Evolutionary conservation across 1,140 invertebrate species (phyloP), one percentile per base, ranked within the genome.

Genomic region (Augochlora pura): DNA sequence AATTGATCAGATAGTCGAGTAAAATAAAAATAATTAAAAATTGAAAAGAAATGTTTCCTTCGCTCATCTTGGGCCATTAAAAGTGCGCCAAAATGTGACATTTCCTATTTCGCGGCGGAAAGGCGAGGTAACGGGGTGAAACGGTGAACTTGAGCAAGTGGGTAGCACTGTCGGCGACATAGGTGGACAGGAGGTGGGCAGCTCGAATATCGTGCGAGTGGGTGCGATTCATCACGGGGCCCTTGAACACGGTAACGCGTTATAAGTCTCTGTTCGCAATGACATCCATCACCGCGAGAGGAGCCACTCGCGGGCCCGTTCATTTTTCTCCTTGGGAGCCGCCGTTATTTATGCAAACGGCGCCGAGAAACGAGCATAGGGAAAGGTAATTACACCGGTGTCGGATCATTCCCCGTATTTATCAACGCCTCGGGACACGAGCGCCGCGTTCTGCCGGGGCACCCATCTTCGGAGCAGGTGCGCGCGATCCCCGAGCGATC

Each of bases 181-280:
- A 86, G 73, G 78, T 79, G 76, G 74, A 66, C 76, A 84, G 81
- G 82, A 82, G 32, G 82, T 81, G 84, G 82, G 81, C 49, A 80
- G 71, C 23, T 67, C 57, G 73, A 38, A 67, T 57, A 83, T 72
- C 77, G 84, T 64, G 57, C 83, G 49, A 74, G 82, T 78, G 77
- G 75, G 78, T 83, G 84, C 84, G 70, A 86, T 87, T 76, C 84
- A 82, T 86, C 87, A 86, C 66, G 57, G 25, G 42, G 46, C 42
- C 69, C 63, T 75, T 80, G 54, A 84, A 81, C 82, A 65, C 23
- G 72, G 77, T 74, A 71, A 78, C 77, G 65, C 74, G 75, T 76
- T 81, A 76, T 75, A 62, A 77, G 77, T 72, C 78, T 77, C 82
- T 77, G 75, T 73, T 86, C 78, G 52, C 77, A 62, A 46, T 57